Evolutionary conservation across 2,113 vertebrate genomes (phyloP).

Genomic region (Camelus bactrianus): DNA sequence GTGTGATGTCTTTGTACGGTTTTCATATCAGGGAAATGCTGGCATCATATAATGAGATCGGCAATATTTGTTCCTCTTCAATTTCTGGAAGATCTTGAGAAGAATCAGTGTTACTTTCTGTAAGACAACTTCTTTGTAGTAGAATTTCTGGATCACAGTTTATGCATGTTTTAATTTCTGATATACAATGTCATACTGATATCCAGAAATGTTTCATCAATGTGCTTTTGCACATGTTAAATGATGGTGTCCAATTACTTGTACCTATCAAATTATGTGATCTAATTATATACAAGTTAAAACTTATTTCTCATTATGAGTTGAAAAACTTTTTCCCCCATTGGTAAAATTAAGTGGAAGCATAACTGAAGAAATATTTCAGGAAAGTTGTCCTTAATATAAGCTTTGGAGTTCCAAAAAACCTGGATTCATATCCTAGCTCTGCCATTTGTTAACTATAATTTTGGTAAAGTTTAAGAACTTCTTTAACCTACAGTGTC

Average conservation of each 20-base stretch:
- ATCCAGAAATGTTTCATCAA: neutral
- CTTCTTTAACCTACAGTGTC: neutral
- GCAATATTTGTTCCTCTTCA: neutral
- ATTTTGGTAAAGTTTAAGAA: neutral
- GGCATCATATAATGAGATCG: neutral
- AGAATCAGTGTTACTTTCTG: neutral
- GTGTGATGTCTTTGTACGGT: neutral
- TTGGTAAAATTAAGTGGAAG: neutral
- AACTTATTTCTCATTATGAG: neutral
- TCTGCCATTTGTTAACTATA: neutral
- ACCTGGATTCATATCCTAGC: neutral
- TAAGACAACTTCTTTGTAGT: neutral
- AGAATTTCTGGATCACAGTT: neutral
- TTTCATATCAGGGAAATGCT: neutral
- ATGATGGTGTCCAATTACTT: neutral
- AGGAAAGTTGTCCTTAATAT: neutral
- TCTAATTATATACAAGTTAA: neutral
- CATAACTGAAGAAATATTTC: neutral
- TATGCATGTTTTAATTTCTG: neutral
- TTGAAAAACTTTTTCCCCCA: neutral
- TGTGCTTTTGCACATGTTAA: neutral
- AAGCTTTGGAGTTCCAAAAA: neutral
- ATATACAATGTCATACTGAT: neutral
- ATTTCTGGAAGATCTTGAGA: neutral
- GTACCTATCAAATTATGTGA: neutral